Percentiles rank a stretch among this genome's conserved stretches.
phyloP scores from a whole-genome alignment of 2,888 invertebrate genomes.

The Leistus spinibarbis region DNA sequence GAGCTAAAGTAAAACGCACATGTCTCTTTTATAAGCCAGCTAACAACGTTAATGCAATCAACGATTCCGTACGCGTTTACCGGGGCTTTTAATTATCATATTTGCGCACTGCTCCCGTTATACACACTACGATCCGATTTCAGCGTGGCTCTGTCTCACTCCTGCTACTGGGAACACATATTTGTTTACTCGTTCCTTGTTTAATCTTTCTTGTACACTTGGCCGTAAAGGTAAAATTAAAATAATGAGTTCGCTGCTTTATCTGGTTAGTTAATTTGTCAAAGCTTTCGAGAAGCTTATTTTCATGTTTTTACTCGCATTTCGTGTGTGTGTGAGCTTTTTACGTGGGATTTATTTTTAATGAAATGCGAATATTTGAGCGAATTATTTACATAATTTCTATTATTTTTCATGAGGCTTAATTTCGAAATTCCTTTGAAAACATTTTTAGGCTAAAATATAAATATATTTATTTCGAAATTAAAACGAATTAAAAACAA shows the following conservation, averaged over 20 bases:
- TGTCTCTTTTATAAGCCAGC: neutral
- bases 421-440: neutral
- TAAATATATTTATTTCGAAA: no score
- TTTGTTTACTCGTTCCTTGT: neutral
- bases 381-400: neutral
- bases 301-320: neutral
- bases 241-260: slow-evolving; percentile 11
- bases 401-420: neutral
- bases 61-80: slow-evolving; percentile 16
- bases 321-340: neutral
- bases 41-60: slow-evolving; percentile 11
- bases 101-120: neutral
- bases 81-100: slow-evolving; percentile 31
- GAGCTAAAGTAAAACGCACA: neutral
- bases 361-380: neutral
- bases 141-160: neutral
- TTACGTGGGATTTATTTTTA: neutral
- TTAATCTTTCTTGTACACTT: slow-evolving; percentile 17
- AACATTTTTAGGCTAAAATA: neutral
- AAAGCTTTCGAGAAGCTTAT: slow-evolving; percentile 10
- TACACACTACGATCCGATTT: neutral
- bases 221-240: slow-evolving; percentile 1
- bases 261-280: slow-evolving; percentile 32
- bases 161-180: neutral
- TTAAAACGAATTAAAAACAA: no score